A percentile compares a stretch with the other conserved stretches of the same genome.
These are phyloP conservation scores for Octonoba sinensis DNA, from an alignment of 2,888 invertebrate species.

Conservation along the genomic window DNA sequence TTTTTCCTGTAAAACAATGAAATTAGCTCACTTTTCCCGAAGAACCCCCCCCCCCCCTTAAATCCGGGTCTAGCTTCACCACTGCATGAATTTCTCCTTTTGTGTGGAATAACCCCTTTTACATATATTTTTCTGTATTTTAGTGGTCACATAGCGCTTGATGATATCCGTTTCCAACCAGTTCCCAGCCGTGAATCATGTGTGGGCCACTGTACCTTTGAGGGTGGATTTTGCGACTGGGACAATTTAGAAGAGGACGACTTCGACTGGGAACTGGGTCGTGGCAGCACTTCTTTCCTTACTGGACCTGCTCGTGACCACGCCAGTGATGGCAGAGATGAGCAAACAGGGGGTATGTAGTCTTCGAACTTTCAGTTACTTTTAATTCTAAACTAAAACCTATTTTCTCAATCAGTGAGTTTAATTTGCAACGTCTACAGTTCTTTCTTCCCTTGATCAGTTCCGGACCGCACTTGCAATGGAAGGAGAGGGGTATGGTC, in stretches of 20 bases:
- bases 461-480: too few species aligned
- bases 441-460: too few species aligned
- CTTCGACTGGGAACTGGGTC: constrained; percentile 70
- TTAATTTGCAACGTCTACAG: too few species aligned
- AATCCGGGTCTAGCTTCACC: too few species aligned
- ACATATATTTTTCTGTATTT: neutral
- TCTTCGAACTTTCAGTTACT: too few species aligned
- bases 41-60: too few species aligned
- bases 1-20: too few species aligned
- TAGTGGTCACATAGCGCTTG: constrained; percentile 75
- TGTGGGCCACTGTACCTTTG: constrained; percentile 70
- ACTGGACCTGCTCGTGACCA: constrained; percentile 70
- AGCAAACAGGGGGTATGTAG: constrained; percentile 69
- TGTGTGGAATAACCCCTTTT: too few species aligned
- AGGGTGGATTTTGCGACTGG: constrained; percentile 70
- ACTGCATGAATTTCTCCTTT: too few species aligned
- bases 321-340: constrained; percentile 66
- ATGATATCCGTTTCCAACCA: constrained; percentile 71
- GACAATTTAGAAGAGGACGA: constrained; percentile 68
- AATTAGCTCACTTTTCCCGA: too few species aligned
- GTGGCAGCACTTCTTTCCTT: constrained; percentile 67
- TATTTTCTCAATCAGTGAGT: neutral
- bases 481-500: too few species aligned
- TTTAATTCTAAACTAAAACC: neutral
- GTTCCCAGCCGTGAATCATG: constrained; percentile 34